Evolutionary conservation across 2,888 invertebrate genomes (phyloP).

Genomic region (Chymomyza amoena): DNA sequence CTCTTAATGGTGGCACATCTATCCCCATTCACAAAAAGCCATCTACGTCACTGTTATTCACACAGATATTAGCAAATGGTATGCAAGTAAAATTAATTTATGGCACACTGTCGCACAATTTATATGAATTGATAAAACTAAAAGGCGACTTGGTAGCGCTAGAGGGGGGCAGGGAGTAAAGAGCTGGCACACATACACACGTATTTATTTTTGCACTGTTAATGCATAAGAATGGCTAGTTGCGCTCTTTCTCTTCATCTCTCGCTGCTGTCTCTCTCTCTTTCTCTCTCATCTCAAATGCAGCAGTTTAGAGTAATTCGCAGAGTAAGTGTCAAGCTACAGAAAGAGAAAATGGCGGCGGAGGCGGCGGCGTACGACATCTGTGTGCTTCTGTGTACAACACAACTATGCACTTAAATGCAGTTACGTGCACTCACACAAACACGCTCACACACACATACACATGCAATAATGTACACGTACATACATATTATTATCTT

Average conservation of each 20-base stretch:
- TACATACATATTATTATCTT: slow-evolving; percentile 73
- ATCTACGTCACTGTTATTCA: slow-evolving; percentile 27
- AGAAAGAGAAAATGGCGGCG: slow-evolving; percentile 36
- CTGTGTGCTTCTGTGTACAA: slow-evolving; percentile 37
- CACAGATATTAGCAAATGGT: slow-evolving; percentile 64
- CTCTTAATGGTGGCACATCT: not conserved
- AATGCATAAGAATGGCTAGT: not conserved
- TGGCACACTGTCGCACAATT: slow-evolving; percentile 72
- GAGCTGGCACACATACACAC: not conserved
- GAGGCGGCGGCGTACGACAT: too few relatives aligned
- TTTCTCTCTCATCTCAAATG: slow-evolving; percentile 26
- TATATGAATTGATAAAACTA: slow-evolving; percentile 73
- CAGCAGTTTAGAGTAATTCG: slow-evolving; percentile 72
- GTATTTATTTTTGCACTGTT: not conserved
- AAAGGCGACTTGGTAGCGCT: not conserved
- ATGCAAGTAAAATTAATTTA: slow-evolving; percentile 65
- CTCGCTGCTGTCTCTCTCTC: not conserved
- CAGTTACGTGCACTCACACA: slow-evolving; percentile 61
- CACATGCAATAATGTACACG: slow-evolving; percentile 20
- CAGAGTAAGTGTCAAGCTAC: slow-evolving; percentile 64
- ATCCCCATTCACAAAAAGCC: not conserved
- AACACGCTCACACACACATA: slow-evolving; percentile 19
- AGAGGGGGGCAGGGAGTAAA: not conserved
- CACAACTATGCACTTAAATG: slow-evolving; percentile 74
- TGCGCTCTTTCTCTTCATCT: not conserved